phyloP scores from a whole-genome alignment of 2,888 invertebrate genomes.

The Platerodrilus igneus region DNA sequence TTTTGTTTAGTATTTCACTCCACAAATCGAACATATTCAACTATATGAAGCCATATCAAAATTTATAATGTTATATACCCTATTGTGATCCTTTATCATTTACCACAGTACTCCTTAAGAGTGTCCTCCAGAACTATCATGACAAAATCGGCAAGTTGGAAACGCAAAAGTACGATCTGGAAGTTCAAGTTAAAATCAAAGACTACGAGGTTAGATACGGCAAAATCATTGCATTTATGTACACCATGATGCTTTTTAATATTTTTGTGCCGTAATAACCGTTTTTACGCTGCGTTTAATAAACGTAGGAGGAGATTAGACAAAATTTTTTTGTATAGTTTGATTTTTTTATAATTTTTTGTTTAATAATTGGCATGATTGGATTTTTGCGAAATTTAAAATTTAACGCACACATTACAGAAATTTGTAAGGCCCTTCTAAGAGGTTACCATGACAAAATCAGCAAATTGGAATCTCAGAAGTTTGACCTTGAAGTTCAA shows the following conservation, averaged over 20 bases:
- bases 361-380: conserved; percentile 12
- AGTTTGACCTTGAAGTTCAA: conserved; percentile 98
- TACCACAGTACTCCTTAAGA: conserved; percentile 65
- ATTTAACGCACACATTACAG: conserved; percentile 47
- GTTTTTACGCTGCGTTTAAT: conserved; percentile 5
- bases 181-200: conserved; percentile 96
- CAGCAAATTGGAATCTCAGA: conserved; percentile 82
- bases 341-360: conserved; percentile 12
- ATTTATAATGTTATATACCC: no score
- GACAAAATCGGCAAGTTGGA: conserved; percentile 84
- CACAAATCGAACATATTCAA: no score
- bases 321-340: no score
- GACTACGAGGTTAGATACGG: conserved; percentile 86
- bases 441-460: conserved; percentile 88
- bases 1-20: no score
- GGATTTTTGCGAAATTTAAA: conserved; percentile 13
- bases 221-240: conserved; percentile 16
- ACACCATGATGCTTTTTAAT: conserved; percentile 1
- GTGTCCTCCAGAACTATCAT: conserved; percentile 79
- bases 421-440: conserved; percentile 68
- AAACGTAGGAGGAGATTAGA: not conserved
- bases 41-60: no score
- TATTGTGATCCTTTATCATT: conserved; percentile 26
- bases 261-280: conserved; percentile 1
- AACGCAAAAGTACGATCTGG: conserved; percentile 96